Conservation (phyloP, 2,797 vertebrate genomes). For the Bradypus variegatus region DNA sequence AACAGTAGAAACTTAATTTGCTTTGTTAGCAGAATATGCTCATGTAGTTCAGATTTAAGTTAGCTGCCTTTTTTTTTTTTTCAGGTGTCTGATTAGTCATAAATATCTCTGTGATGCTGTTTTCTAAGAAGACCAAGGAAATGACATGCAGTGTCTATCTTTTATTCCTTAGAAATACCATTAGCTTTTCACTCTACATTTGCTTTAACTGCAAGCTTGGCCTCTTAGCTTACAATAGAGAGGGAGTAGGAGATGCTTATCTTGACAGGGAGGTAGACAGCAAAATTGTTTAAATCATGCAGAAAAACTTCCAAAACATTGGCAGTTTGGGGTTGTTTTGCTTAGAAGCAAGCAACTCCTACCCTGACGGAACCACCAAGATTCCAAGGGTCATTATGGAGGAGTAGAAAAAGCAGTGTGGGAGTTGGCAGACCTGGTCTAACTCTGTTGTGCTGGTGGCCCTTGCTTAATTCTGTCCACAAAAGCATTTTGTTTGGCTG, state of each 20-base stretch:
- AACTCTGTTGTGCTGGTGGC: not conserved
- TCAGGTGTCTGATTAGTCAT: not conserved
- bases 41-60: conserved; percentile 12
- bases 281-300: conserved; percentile 23
- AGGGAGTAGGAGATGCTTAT: not conserved
- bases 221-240: not conserved
- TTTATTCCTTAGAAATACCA: conserved; percentile 17
- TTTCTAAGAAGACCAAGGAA: conserved; percentile 31
- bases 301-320: conserved; percentile 4
- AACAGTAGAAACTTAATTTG: conserved; percentile 4
- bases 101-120: not conserved
- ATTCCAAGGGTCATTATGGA: not conserved
- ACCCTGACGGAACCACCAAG: not conserved
- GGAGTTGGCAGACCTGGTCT: not conserved
- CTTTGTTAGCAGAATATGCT: conserved; percentile 28
- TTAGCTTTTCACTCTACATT: not conserved
- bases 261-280: not conserved
- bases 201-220: conserved; percentile 24
- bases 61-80: not conserved
- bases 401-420: not conserved
- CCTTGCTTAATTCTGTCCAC: conserved; percentile 19
- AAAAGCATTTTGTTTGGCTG: conserved; percentile 26
- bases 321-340: not conserved
- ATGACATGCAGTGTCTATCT: not conserved
- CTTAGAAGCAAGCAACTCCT: conserved; percentile 9